These are phyloP conservation scores for Cancer borealis DNA, from an alignment of 2,888 invertebrate species.

Conservation along the genomic window DNA sequence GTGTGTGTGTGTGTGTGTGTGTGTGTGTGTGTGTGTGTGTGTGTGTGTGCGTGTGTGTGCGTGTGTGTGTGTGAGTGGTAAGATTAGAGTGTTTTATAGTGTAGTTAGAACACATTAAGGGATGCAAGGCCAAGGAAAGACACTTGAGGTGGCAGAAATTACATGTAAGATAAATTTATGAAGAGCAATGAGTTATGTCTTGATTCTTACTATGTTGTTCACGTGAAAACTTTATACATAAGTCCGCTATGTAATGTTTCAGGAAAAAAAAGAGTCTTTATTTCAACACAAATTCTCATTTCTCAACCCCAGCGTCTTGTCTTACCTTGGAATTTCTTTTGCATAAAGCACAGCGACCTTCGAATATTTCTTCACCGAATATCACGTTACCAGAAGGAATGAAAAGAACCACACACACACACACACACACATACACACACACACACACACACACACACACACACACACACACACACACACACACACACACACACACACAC, in stretches of 20 bases:
- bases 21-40: background rate
- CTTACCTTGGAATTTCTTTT: background rate
- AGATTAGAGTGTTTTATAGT: background rate
- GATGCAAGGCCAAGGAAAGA: background rate
- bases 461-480: slow-evolving; percentile 15
- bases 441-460: slow-evolving; percentile 20
- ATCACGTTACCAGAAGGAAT: background rate
- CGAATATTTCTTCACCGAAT: background rate
- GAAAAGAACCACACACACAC: background rate
- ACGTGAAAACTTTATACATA: background rate
- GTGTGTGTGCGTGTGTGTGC: no score
- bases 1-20: no score
- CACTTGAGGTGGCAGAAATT: background rate
- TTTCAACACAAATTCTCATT: background rate
- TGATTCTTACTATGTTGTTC: background rate
- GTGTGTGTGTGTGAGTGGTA: no score
- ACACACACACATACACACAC: background rate
- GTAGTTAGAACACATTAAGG: background rate
- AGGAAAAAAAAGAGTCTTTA: background rate
- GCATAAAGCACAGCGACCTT: background rate
- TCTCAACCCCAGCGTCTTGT: background rate
- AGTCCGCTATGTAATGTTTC: background rate
- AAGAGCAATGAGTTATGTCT: background rate
- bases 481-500: background rate
- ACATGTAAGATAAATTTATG: background rate